Evolutionary conservation across 2,888 invertebrate genomes (phyloP), one percentile per base, ranked within the genome.

Genomic region (Mythimna impura): DNA sequence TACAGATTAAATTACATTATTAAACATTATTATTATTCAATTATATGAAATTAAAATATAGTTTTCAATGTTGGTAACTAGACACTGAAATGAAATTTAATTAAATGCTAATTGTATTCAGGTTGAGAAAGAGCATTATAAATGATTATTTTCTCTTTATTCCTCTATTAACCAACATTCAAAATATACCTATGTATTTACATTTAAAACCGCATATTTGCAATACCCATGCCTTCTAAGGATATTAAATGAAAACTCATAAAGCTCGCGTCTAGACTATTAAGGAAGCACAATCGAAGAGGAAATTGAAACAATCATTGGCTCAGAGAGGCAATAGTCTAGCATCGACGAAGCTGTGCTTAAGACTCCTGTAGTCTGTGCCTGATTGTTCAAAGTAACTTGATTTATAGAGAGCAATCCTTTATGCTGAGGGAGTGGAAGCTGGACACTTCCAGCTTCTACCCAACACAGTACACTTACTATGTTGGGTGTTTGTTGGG

Each of bases 341-440:
- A 54, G 73, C 43, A 63, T 79, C 57, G 69, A 80, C 68, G 68
- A 70, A 64, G 17, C 62, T 52, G 57, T 43, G 76, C 55, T 68
- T 55, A 68, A 80, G 66, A 55, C 70, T 57, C n/a, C 52, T 12
- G 54, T 55, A 71, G 76, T 69, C 81, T 76, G 67, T 14, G 66
- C 36, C 62, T 80, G 80, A 80, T 80, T 80, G 80, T 76, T 66
- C 80, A 76, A 80, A 80, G 76, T 80, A 71, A 80, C 55, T 66
- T 60, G 71, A 80, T 80, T 80, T 80, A 80, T 66, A 69, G 50
- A 25, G 1, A 25, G 52, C 75, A 55, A 66, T 71, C 40, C 76
- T 76, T 75, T 80, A 66, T 70, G 50, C 14, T 62, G n/a, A 3
- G 30, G n/a, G 40, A 47, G 57, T 2, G 34, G 57, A 50, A 55